Conservation (phyloP, 2,113 vertebrate species). For the Stegostoma tigrinum region DNA sequence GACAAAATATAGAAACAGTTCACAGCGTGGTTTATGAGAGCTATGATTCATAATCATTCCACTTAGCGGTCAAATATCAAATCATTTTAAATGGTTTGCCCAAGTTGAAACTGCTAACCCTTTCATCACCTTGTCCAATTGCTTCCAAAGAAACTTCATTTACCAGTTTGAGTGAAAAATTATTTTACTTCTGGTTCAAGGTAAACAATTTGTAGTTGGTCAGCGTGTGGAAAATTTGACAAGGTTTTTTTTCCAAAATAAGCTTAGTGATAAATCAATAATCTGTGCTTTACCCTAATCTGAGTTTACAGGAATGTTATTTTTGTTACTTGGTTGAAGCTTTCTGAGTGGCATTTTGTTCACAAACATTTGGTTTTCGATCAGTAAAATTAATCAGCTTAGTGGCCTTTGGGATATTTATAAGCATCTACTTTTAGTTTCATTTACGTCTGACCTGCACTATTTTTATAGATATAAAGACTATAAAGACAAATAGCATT, state of each 20-base stretch:
- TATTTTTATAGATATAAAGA: not conserved
- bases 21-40: not conserved
- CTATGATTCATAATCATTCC: not conserved
- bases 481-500: not conserved
- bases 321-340: not conserved
- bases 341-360: not conserved
- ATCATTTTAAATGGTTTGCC: not conserved
- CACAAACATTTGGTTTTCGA: not conserved
- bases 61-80: not conserved
- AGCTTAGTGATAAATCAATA: conserved; percentile 8
- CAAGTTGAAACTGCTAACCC: not conserved
- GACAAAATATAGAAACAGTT: not conserved
- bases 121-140: not conserved
- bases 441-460: not conserved
- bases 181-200: conserved; percentile 1
- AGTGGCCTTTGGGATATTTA: not conserved
- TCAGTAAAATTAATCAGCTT: not conserved
- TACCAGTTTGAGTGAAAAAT: conserved; percentile 24
- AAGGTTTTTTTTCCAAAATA: conserved; percentile 3
- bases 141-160: not conserved
- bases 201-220: conserved; percentile 29
- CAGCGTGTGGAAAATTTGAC: conserved; percentile 11
- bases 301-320: not conserved
- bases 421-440: not conserved
- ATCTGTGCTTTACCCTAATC: not conserved